A percentile compares a stretch with the other conserved stretches of the same genome.
Conservation (phyloP, 2,888 invertebrate genomes). For the Morpho achilles region DNA sequence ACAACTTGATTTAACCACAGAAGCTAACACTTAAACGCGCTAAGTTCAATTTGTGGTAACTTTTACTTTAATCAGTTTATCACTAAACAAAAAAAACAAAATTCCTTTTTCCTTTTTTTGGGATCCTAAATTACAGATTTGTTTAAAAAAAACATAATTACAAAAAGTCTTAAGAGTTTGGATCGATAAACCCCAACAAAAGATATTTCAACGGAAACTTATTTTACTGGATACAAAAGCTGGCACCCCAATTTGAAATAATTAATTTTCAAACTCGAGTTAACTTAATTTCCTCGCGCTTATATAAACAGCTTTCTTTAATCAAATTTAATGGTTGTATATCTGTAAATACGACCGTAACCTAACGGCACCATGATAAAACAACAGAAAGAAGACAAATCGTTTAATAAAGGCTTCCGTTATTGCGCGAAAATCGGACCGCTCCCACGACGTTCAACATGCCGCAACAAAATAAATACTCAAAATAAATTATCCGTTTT, state of each 20-base stretch:
- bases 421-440: constrained; percentile 35
- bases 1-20: too few relatives aligned
- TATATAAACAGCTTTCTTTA: constrained; percentile 12
- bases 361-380: constrained; percentile 11
- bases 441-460: constrained; percentile 64
- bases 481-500: constrained; percentile 74
- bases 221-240: constrained; percentile 1
- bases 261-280: constrained; percentile 31
- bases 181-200: not conserved
- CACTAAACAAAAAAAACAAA: too few relatives aligned
- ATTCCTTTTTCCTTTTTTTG: too few relatives aligned
- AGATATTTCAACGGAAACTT: constrained; percentile 2
- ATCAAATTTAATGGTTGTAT: constrained; percentile 5
- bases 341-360: not conserved
- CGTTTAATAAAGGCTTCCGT: constrained; percentile 39
- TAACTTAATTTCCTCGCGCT: constrained; percentile 10
- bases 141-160: too few relatives aligned
- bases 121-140: too few relatives aligned
- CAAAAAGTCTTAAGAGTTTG: too few relatives aligned
- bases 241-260: constrained; percentile 32
- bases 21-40: too few relatives aligned
- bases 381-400: constrained; percentile 28
- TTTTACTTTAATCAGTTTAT: too few relatives aligned
- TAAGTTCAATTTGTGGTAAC: too few relatives aligned
- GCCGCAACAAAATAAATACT: constrained; percentile 69